Base-by-base conservation (phyloP, 2,797 vertebrate genomes). In the Oryzias dopingdopingensis region DNA sequence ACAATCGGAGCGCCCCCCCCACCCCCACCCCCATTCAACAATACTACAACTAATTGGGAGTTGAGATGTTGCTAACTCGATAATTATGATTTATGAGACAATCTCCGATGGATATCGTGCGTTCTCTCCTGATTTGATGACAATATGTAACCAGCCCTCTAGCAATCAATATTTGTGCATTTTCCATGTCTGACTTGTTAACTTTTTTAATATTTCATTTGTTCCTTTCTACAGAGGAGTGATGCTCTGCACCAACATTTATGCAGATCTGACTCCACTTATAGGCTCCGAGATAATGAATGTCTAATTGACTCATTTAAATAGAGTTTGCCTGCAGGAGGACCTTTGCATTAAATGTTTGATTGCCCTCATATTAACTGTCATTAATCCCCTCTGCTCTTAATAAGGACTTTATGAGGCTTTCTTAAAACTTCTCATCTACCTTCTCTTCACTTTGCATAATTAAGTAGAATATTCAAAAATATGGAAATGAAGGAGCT, bases 401-500 rank as follows among this genome's bases (percentile, higher is more conserved):
- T 98, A 97, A 98, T 98, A 96, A 97, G 95, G 94, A 96, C 94
- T 96, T 98, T 96, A 98, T 96, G 96, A 96, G 94, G 92, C 93
- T 93, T 95, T 95, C 94, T 94, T 94, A 86, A 93, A 92, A 93
- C 91, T 92, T 94, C 92, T 92, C 79, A 84, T 90, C 93, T 94
- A 88, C 88, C 94, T 93, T 92, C 90, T 89, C 82, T 93, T 92
- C 93, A 90, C 93, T 95, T 93, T 95, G 94, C 94, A 95, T 96
- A 96, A 96, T 95, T 95, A 96, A 97, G 95, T 96, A 94, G 93
- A 96, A 95, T 96, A 96, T 95, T 96, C 94, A 94, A 96, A 97
- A 96, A 94, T 95, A 96, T 96, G 95, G 92, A 94, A 96, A 96
- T 95, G 93, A 96, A 95, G 94, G 91, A 94, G 93, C 93, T 92